A percentile compares a stretch with the other conserved stretches of the same genome.
Evolutionary conservation across 1,140 invertebrate species (phyloP).

Genomic region (Drosophila micromelanica): DNA sequence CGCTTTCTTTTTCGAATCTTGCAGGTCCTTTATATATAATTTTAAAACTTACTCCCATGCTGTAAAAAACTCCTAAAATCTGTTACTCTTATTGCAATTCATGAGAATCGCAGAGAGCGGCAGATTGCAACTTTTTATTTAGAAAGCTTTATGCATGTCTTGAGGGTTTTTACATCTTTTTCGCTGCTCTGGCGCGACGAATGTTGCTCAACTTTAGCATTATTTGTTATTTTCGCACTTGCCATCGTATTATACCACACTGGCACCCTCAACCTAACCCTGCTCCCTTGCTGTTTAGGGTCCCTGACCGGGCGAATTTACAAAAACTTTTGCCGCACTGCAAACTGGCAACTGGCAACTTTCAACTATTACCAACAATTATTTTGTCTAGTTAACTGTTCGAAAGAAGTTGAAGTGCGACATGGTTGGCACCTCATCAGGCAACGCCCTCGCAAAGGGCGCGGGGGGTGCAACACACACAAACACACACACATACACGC

Average conservation of each 20-base stretch:
- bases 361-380: constrained; percentile 66
- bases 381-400: constrained; percentile 69
- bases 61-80: background rate
- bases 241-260: background rate
- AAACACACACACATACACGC: constrained; percentile 27
- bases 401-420: constrained; percentile 57
- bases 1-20: too few species aligned
- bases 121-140: background rate
- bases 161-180: background rate
- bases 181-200: background rate
- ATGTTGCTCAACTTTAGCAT: constrained; percentile 13
- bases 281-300: constrained; percentile 1
- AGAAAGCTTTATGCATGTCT: constrained; percentile 4
- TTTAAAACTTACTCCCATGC: background rate
- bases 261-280: background rate
- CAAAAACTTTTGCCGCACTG: constrained; percentile 34
- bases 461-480: background rate
- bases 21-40: too few species aligned
- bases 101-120: constrained; percentile 4
- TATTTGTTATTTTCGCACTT: constrained; percentile 28
- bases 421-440: constrained; percentile 35
- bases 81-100: background rate
- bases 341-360: constrained; percentile 47
- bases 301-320: constrained; percentile 22
- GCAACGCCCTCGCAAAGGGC: background rate